Evolutionary conservation across 2,797 vertebrate genomes (phyloP), one percentile per base, ranked within the genome.

Genomic region (Cyprinella venusta): DNA sequence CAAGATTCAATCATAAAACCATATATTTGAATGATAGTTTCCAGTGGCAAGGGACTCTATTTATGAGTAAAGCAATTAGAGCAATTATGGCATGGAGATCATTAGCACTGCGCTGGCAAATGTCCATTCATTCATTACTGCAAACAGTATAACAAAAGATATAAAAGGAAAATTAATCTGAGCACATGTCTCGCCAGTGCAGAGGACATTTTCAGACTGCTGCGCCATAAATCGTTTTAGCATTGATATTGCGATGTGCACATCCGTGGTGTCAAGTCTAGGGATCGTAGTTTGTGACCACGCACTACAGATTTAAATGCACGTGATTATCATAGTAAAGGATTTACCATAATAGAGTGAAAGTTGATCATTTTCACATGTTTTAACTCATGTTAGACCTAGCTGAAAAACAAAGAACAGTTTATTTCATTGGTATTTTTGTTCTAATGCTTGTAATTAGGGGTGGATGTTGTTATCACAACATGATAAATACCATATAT

Each of bases 51-150:
- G 68, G 59, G 83, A 81, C 80, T 80, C 72, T 79, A 80, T 84
- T 84, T 84, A 79, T 61, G 81, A 84, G 76, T 71, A 48, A 48
- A 78, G 75, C 54, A 78, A 78, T 88, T 82, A 80, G 78, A 45
- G 79, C 82, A 88, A 87, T 89, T 89, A 84, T 79, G 45, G 68
- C 74, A 71, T 75, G 80, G 76, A 84, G 84, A 88, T 86, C 87
- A 88, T 88, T 88, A 86, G 84, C 76, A 71, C 56, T 45, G 36
- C 36, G 68, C 85, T 86, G 87, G 82, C 82, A 85, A 84, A 88
- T 59, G 71, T 84, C 59, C 52, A 67, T 70, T 84, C 85, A 79
- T 88, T 86, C 76, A 87, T 88, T 79, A 84, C 54, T 8, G 74
- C 81, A 81, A 83, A 86, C 72, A 81, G 77, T 78, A 80, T 76